Percentiles rank a stretch among this genome's conserved stretches.
Conservation (phyloP, 2,888 invertebrate species). For the Sthenelais limicola region DNA sequence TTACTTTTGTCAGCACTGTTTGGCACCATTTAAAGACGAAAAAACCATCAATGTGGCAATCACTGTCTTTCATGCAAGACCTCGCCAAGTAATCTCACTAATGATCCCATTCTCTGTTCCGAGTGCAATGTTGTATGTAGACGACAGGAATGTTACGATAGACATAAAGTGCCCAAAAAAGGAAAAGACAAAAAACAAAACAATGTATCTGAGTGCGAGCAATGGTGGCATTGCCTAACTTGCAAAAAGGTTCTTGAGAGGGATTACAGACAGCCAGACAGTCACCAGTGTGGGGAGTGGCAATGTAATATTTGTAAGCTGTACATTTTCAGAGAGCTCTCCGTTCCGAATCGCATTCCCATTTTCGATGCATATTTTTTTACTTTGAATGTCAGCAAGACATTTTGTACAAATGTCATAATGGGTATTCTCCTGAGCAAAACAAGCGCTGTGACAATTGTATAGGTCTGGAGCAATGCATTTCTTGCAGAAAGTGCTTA, state of each 20-base stretch:
- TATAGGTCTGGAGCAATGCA: neutral
- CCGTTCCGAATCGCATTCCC: no score
- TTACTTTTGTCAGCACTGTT: constrained; percentile 18
- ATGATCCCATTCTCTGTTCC: neutral
- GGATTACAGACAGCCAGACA: neutral
- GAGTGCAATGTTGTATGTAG: constrained; percentile 3
- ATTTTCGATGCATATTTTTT: constrained; percentile 3
- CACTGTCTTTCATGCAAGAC: constrained; percentile 2
- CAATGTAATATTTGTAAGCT: neutral
- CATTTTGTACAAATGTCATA: neutral
- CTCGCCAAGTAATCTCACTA: neutral
- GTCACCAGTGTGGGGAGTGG: constrained; percentile 22
- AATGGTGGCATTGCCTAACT: constrained; percentile 4
- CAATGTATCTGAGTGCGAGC: constrained; percentile 6
- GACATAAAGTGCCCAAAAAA: neutral
- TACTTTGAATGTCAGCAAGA: constrained; percentile 1
- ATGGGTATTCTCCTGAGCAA: neutral
- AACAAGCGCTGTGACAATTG: neutral
- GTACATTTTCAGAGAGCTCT: neutral
- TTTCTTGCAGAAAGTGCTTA: neutral
- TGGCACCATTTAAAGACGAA: neutral
- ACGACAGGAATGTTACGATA: neutral
- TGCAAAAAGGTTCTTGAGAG: neutral
- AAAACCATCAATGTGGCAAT: constrained; percentile 4
- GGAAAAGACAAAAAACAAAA: neutral